phyloP scores from a whole-genome alignment of 2,113 vertebrate species.

The Cairina moschata region DNA sequence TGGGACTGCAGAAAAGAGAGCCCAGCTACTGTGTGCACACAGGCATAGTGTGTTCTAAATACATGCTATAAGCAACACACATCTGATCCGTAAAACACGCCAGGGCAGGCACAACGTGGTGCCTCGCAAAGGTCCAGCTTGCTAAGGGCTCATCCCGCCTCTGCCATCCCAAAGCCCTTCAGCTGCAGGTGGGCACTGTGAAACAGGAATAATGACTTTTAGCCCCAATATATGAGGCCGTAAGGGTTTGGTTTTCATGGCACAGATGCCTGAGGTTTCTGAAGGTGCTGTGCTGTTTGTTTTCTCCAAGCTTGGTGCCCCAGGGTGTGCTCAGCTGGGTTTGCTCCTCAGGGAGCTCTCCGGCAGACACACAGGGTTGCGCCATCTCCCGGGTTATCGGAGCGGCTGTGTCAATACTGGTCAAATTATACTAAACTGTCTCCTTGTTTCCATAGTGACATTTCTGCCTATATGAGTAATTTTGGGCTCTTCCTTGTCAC shows the following conservation, averaged over 20 bases:
- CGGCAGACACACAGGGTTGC: neutral
- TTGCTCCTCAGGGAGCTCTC: neutral
- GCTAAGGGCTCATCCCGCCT: neutral
- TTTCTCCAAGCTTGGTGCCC: neutral
- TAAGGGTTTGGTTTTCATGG: neutral
- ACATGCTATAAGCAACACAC: neutral
- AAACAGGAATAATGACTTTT: neutral
- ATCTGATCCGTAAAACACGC: neutral
- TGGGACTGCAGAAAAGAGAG: neutral
- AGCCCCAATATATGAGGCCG: neutral
- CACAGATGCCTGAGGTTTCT: neutral
- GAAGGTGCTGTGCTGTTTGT: neutral
- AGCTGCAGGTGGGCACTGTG: neutral
- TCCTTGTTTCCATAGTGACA: constrained; percentile 72
- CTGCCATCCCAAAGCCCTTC: neutral
- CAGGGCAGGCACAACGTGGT: neutral
- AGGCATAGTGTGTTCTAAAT: neutral
- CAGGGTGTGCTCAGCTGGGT: neutral
- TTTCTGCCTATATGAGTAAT: constrained; percentile 44
- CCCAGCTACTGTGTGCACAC: fast-evolving
- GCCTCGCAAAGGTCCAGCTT: neutral
- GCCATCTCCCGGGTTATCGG: neutral
- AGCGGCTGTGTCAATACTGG: neutral
- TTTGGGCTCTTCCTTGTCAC: neutral
- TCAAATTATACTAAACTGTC: constrained; percentile 19